Percentiles rank a stretch among this genome's conserved stretches.
Evolutionary conservation across 2,113 vertebrate species (phyloP).

Genomic region (Sterna hirundo): DNA sequence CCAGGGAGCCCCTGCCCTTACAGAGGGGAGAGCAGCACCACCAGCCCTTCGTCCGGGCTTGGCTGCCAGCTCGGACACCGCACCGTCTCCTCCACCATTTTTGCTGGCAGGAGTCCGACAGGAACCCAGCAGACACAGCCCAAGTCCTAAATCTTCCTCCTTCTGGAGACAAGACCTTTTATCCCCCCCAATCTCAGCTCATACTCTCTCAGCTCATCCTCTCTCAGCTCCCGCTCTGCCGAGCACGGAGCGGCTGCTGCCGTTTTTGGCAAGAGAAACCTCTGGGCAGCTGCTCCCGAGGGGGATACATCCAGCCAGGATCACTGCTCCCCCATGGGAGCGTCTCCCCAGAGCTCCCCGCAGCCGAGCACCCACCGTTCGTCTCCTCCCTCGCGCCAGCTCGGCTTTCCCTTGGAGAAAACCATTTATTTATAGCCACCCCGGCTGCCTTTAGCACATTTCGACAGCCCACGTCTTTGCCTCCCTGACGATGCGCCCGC

Average conservation of each 20-base stretch:
- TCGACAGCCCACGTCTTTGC: slow-evolving; percentile 44
- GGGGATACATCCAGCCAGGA: not conserved
- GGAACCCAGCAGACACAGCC: not conserved
- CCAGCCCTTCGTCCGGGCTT: not conserved
- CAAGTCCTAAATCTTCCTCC: not conserved
- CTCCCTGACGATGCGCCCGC: not conserved
- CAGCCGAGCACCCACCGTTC: not conserved
- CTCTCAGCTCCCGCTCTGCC: not conserved
- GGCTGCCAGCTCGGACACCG: not conserved
- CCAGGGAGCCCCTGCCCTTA: slow-evolving; percentile 36
- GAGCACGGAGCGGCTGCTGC: not conserved
- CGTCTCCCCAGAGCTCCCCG: not conserved
- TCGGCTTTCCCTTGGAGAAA: not conserved
- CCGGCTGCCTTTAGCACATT: slow-evolving; percentile 52
- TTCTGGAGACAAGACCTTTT: not conserved
- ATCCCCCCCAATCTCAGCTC: too few relatives aligned
- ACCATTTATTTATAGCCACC: slow-evolving; percentile 50
- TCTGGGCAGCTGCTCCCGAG: not conserved
- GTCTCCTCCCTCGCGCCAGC: not conserved
- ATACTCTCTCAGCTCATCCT: not conserved
- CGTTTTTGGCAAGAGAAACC: not conserved
- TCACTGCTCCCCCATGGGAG: not conserved
- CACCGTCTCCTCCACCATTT: not conserved
- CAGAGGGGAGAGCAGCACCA: not conserved
- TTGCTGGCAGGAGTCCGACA: not conserved